Evolutionary conservation across 2,797 vertebrate genomes (phyloP).

Genomic region (Avahi laniger): DNA sequence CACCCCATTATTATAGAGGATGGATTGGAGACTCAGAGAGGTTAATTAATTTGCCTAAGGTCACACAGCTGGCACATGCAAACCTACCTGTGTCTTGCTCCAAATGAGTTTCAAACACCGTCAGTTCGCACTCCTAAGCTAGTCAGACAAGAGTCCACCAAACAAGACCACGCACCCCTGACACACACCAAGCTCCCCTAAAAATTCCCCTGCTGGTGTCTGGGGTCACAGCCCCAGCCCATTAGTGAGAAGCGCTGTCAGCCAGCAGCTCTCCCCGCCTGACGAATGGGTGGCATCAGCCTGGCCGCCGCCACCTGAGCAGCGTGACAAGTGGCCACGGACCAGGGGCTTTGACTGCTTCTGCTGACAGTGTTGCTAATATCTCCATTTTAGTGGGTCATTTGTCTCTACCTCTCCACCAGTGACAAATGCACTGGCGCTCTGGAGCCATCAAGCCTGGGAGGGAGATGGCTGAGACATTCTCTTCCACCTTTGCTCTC

Average conservation of each 20-base stretch:
- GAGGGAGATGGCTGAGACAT: background rate
- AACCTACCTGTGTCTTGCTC: background rate
- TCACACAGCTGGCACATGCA: background rate
- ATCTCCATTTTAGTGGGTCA: slow-evolving; percentile 70
- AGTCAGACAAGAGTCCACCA: background rate
- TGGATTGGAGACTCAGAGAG: background rate
- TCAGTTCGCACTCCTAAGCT: background rate
- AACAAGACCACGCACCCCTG: background rate
- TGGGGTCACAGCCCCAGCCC: slow-evolving; percentile 64
- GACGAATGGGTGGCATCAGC: slow-evolving; percentile 81
- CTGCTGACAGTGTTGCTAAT: slow-evolving; percentile 73
- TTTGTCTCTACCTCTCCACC: slow-evolving; percentile 78
- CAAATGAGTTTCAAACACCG: background rate
- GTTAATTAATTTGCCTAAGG: background rate
- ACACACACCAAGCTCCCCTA: background rate
- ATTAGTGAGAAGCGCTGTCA: slow-evolving; percentile 69
- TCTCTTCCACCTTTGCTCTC: background rate
- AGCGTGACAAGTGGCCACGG: background rate
- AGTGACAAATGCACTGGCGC: slow-evolving; percentile 67
- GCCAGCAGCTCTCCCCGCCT: slow-evolving; percentile 58
- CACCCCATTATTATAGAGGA: background rate
- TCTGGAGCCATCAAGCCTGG: slow-evolving; percentile 52
- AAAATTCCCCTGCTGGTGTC: slow-evolving; percentile 58
- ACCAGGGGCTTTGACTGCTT: slow-evolving; percentile 52
- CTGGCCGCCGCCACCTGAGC: slow-evolving; percentile 78